A percentile compares a stretch with the other conserved stretches of the same genome.
phyloP scores from a whole-genome alignment of 2,113 vertebrate species.

The Tragelaphus scriptus region DNA sequence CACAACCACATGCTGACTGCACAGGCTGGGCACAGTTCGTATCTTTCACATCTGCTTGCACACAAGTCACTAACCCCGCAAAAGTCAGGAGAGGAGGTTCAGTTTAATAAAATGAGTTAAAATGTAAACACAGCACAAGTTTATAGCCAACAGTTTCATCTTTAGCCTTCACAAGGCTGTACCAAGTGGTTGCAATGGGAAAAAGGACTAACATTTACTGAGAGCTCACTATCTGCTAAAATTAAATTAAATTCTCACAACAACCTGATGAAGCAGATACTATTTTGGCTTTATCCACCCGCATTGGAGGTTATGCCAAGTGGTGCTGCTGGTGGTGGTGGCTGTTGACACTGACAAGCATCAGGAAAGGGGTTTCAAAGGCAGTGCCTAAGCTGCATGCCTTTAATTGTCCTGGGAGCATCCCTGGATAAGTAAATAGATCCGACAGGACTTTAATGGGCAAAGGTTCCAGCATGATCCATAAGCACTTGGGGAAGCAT shows the following conservation, averaged over 20 bases:
- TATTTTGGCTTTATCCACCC: background rate
- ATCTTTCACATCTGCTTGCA: background rate
- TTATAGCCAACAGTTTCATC: background rate
- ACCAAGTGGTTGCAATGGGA: background rate
- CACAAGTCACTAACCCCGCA: background rate
- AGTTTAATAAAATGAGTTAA: background rate
- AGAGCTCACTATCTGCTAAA: background rate
- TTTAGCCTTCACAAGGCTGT: background rate
- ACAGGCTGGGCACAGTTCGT: background rate
- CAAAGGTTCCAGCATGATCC: background rate
- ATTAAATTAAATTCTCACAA: background rate
- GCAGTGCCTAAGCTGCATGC: background rate
- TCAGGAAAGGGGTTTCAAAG: background rate
- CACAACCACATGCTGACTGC: background rate
- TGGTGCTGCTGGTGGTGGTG: background rate
- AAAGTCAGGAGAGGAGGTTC: conserved; percentile 9
- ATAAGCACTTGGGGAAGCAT: background rate
- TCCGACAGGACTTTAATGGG: background rate
- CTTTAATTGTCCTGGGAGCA: background rate
- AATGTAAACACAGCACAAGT: background rate
- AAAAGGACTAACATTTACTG: background rate
- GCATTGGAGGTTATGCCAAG: background rate
- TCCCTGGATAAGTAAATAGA: background rate
- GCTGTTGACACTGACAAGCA: background rate
- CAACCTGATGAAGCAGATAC: background rate